Evolutionary conservation across 2,888 invertebrate species (phyloP).

Genomic region (Clostera curtula): DNA sequence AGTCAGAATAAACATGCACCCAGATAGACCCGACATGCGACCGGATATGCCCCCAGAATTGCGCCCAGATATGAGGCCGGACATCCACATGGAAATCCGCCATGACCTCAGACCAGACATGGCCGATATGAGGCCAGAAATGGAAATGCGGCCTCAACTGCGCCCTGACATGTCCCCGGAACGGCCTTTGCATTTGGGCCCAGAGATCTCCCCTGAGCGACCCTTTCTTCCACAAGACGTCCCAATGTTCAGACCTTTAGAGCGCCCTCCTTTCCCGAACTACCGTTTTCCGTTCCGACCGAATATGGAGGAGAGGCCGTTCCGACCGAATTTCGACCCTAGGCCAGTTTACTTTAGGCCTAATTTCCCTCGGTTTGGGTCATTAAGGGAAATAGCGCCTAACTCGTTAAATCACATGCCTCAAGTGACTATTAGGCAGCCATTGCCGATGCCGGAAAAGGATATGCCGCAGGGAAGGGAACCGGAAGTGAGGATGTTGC

Average conservation of each 20-base stretch:
- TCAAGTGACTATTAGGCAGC: slow-evolving; percentile 51
- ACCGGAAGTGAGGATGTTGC: slow-evolving; percentile 59
- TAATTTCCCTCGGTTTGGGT: slow-evolving; percentile 33
- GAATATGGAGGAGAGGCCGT: slow-evolving; percentile 28
- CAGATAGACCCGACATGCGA: slow-evolving; percentile 14
- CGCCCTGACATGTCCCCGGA: slow-evolving; percentile 13
- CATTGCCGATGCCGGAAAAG: slow-evolving; percentile 24
- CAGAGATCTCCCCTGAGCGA: slow-evolving; percentile 35
- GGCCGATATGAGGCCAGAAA: too few relatives aligned
- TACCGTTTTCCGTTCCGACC: slow-evolving; percentile 31
- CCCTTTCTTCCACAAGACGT: slow-evolving; percentile 27
- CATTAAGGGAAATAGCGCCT: slow-evolving; percentile 38
- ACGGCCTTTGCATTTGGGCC: slow-evolving; percentile 24
- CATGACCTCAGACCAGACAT: slow-evolving; percentile 15
- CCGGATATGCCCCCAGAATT: slow-evolving; percentile 9
- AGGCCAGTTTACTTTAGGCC: slow-evolving; percentile 37
- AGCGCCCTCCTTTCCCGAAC: slow-evolving; percentile 23
- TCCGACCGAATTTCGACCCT: slow-evolving; percentile 33
- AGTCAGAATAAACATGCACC: too few relatives aligned
- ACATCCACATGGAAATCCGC: slow-evolving; percentile 12
- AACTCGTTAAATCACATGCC: slow-evolving; percentile 40
- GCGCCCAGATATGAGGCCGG: slow-evolving; percentile 8
- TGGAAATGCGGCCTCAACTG: too few relatives aligned
- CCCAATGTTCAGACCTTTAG: slow-evolving; percentile 26
- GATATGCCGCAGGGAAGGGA: slow-evolving; percentile 26